Evolutionary conservation across 2,113 vertebrate species (phyloP), one percentile per base, ranked within the genome.

Genomic region (Pipra filicauda): DNA sequence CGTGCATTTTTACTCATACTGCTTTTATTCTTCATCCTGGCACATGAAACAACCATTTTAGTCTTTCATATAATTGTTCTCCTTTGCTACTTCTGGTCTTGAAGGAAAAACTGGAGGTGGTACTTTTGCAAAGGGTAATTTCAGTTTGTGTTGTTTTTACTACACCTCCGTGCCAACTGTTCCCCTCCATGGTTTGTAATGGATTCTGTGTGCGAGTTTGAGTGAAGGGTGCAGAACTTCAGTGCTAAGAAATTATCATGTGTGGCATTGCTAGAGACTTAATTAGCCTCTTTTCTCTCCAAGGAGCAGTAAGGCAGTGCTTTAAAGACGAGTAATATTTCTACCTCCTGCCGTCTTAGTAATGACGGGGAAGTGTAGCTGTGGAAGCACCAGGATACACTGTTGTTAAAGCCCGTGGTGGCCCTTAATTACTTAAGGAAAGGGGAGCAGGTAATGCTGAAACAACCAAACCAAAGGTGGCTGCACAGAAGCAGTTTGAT

Each of bases 161-260:
- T 82, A 85, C 88, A 79, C 89, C 87, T 94, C 88, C 72, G 1
- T 94, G 76, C 92, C 88, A 92, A 65, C 85, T 96, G 82, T 97
- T 95, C 85, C 71, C 62, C 74, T 64, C 75, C 28, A 30, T 65
- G 57, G 70, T 80, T 85, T 79, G 69, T 83, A 67, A 49, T 44
- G 52, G 69, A 59, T 94, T 91, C 85, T 85, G 35, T 75, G 73
- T 59, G 46, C 73, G 33, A 55, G 66, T 64, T 67, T 89, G 89
- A 95, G 87, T 93, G 88, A 94, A 88, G 58, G 62, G 66, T 91
- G 58, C 62, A 91, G 82, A 93, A 52, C 66, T 79, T 39, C 2
- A 69, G 51, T 52, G 54, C 58, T 93, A 74, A 86, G 65, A 44
- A 86, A 49, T 67, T 71, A 49, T 55, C 48, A 3, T 46, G 8